Evolutionary conservation across 2,888 invertebrate species (phyloP).

Genomic region (Therioaphis trifolii): DNA sequence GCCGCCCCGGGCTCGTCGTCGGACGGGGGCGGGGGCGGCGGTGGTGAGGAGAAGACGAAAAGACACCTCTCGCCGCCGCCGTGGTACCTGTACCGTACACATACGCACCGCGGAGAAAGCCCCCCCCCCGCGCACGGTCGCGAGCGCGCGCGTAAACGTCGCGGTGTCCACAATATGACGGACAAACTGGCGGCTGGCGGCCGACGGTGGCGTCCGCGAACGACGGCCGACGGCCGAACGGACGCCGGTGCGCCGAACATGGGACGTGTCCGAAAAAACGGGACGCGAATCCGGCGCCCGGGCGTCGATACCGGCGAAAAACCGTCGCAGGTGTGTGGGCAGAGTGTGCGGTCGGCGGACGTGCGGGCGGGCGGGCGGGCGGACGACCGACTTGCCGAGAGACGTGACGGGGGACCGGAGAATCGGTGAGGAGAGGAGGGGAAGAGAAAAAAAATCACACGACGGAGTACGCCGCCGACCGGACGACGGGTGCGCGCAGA

Average conservation of each 20-base stretch:
- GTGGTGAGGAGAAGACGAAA: conserved; percentile 1
- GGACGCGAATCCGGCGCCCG: conserved; percentile 33
- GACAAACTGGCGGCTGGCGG: conserved; percentile 57
- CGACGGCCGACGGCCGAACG: conserved; percentile 62
- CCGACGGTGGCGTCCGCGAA: conserved; percentile 42
- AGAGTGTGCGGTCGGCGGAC: conserved; percentile 33
- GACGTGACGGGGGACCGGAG: background rate
- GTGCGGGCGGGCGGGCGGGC: conserved; percentile 26
- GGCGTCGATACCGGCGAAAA: conserved; percentile 66
- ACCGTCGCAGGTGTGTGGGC: conserved; percentile 65
- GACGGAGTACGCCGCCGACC: conserved; percentile 38
- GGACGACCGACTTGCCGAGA: conserved; percentile 47
- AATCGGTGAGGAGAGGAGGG: background rate
- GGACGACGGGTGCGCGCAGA: conserved; percentile 61
- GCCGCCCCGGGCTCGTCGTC: background rate
- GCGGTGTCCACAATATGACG: conserved; percentile 58
- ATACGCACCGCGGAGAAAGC: conserved; percentile 43
- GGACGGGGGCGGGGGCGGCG: background rate
- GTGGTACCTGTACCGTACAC: background rate
- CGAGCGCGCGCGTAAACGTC: background rate
- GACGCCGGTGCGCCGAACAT: conserved; percentile 66
- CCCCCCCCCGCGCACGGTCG: conserved; percentile 18
- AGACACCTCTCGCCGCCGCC: conserved; percentile 44
- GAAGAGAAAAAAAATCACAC: conserved; percentile 51
- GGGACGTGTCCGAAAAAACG: conserved; percentile 64